Percentiles rank a stretch among this genome's conserved stretches.
phyloP scores from a whole-genome alignment of 1,140 invertebrate species.

The Venturia canescens region DNA sequence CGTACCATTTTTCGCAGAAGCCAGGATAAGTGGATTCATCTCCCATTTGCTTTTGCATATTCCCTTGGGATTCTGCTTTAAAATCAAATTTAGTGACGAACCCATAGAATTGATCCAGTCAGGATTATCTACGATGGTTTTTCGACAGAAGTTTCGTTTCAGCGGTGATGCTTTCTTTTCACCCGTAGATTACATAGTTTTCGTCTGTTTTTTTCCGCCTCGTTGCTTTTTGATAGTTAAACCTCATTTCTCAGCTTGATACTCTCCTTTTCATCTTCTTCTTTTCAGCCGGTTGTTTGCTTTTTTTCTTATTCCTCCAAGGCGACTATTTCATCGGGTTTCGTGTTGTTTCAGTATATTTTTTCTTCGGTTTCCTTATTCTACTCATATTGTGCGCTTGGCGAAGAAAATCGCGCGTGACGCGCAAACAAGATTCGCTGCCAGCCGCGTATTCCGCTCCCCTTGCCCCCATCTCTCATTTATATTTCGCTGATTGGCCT shows the following conservation, averaged over 20 bases:
- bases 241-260: neutral
- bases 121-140: too few relatives aligned
- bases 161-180: too few relatives aligned
- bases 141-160: too few relatives aligned
- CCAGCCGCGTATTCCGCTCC: slow-evolving; percentile 38
- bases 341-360: slow-evolving; percentile 6
- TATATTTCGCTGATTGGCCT: slow-evolving; percentile 76
- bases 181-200: too few relatives aligned
- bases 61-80: too few relatives aligned
- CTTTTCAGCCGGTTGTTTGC: neutral
- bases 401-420: slow-evolving; percentile 63
- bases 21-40: too few relatives aligned
- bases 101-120: too few relatives aligned
- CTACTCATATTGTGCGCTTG: neutral
- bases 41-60: too few relatives aligned
- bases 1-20: too few relatives aligned
- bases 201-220: too few relatives aligned
- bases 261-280: neutral
- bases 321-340: neutral
- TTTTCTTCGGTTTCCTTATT: slow-evolving; percentile 1
- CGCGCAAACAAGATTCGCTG: slow-evolving; percentile 65
- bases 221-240: neutral
- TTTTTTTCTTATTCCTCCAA: neutral
- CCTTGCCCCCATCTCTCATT: slow-evolving; percentile 67
- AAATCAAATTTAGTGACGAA: too few relatives aligned